A percentile compares a stretch with the other conserved stretches of the same genome.
These are phyloP conservation scores for Podarcis raffonei DNA, from an alignment of 2,113 vertebrate species.

Conservation along the genomic window DNA sequence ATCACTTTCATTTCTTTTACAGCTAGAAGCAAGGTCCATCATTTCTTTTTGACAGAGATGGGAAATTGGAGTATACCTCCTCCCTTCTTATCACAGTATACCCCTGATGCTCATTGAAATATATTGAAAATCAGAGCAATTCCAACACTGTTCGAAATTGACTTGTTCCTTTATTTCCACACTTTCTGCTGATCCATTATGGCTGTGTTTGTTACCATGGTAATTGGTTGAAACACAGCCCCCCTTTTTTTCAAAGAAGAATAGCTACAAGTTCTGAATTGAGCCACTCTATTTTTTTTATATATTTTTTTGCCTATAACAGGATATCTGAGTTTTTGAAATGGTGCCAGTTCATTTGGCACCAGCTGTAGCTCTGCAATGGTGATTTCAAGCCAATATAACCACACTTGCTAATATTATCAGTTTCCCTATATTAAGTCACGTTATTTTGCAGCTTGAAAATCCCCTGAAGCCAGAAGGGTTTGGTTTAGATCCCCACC, in stretches of 20 bases:
- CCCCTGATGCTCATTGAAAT: not conserved
- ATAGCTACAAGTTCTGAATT: constrained; percentile 1
- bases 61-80: not conserved
- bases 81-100: not conserved
- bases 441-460: not conserved
- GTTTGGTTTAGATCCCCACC: not conserved
- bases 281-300: constrained; percentile 5
- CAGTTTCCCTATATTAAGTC: not conserved
- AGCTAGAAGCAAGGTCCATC: not conserved
- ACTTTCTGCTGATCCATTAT: not conserved
- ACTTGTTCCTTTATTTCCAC: not conserved
- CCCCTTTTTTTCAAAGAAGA: not conserved
- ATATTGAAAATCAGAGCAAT: not conserved
- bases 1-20: not conserved
- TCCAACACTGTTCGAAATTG: not conserved
- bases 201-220: not conserved
- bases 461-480: not conserved
- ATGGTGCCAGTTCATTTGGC: not conserved
- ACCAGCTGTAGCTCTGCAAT: not conserved
- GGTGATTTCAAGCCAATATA: not conserved
- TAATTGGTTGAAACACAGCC: not conserved
- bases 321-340: not conserved
- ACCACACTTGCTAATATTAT: not conserved
- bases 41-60: not conserved
- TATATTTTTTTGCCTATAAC: not conserved